Evolutionary conservation across 53 echinoderm and acorn worm genomes (phyloP).

Genomic region (Mesocentrotus franciscanus): DNA sequence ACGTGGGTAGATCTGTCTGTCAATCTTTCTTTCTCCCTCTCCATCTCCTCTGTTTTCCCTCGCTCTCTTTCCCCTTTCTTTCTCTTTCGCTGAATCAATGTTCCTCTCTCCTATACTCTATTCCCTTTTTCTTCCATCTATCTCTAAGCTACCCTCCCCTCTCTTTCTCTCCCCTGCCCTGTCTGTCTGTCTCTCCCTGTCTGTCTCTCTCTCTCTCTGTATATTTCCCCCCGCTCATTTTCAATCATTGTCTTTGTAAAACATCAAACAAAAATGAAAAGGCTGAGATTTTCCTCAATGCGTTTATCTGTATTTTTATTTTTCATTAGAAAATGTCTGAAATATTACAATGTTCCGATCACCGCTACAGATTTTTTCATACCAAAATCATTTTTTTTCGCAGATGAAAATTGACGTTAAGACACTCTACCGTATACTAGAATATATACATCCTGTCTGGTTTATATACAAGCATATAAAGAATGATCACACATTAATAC

Average conservation of each 20-base stretch:
- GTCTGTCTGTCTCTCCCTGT: background rate
- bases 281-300: background rate
- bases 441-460: constrained; percentile 29
- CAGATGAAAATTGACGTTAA: constrained; percentile 18
- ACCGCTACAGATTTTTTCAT: background rate
- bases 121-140: background rate
- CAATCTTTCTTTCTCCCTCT: background rate
- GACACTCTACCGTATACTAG: constrained; percentile 23
- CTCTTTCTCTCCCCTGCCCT: background rate
- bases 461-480: constrained; percentile 20
- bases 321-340: constrained; percentile 43
- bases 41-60: background rate
- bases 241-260: too few species aligned
- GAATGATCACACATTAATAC: background rate
- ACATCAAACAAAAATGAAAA: background rate
- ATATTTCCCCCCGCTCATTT: too few species aligned
- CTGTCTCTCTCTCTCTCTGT: too few species aligned
- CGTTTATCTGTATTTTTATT: background rate
- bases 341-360: constrained; percentile 36
- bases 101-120: background rate
- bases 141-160: background rate
- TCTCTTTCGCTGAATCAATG: background rate
- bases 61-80: background rate
- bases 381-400: background rate
- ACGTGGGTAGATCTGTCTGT: background rate